Evolutionary conservation across 1,140 invertebrate species (phyloP).

Genomic region (Ylistrum balloti): DNA sequence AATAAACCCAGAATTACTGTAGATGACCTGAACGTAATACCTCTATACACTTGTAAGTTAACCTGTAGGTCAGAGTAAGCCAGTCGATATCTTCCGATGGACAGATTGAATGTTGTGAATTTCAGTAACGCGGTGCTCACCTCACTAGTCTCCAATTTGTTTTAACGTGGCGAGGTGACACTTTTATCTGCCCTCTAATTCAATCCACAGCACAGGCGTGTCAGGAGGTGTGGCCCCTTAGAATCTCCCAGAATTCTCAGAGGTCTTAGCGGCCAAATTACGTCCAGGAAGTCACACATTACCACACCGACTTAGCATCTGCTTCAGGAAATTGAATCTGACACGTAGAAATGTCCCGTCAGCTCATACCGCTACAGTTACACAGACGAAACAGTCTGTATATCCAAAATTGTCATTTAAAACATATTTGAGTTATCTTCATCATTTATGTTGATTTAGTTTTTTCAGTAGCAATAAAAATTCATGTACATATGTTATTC

Average conservation of each 20-base stretch:
- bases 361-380: neutral
- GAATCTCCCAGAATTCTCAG: neutral
- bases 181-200: slow-evolving; percentile 18
- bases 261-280: neutral
- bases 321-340: neutral
- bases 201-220: neutral
- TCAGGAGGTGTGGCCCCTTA: slow-evolving; percentile 21
- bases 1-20: too few relatives aligned
- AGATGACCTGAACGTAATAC: too few relatives aligned
- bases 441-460: neutral
- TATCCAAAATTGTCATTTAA: neutral
- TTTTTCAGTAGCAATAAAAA: too few relatives aligned
- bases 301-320: neutral
- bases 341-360: neutral
- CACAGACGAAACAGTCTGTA: neutral
- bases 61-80: too few relatives aligned
- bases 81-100: too few relatives aligned
- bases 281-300: neutral
- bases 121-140: neutral
- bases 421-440: neutral
- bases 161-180: neutral
- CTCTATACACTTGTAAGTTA: too few relatives aligned
- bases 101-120: too few relatives aligned
- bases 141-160: neutral
- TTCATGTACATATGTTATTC: too few relatives aligned